Base-by-base conservation (phyloP, 2,113 vertebrate genomes). In the Bufo gargarizans region DNA sequence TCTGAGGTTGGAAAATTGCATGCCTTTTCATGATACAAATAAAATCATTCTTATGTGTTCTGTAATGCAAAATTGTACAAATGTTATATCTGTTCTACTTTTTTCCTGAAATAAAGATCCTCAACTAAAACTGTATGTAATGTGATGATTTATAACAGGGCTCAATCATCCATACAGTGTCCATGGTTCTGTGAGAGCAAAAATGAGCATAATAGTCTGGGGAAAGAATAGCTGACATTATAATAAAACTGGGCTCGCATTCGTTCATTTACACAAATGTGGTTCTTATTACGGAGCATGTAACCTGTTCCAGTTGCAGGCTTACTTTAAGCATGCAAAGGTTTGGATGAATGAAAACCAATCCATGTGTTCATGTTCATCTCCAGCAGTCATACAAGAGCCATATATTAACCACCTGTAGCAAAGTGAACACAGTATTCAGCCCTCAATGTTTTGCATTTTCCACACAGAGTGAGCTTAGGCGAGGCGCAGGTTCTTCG, bases 361-460 rank as follows among this genome's bases (percentile, higher is more conserved):
- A 89, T 4, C 4, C 50, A 71, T 80, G 74, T 81, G 86, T 79
- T 89, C 72, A 89, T 89, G 61, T 67, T 61, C 58, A 89, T 76
- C 88, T 92, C 22, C 0, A 85, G 91, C 81, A 1, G 92, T 89
- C 90, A 91, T 92, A 47, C 7, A 82, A 79, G 89, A 92, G 76
- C 2, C 45, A 90, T 92, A 94, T 93, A 93, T 91, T 90, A 94
- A 94, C 91, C 94, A 95, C 93, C 92, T 95, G 94, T 92, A 58
- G 91, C 90, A 91, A 95, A 94, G 94, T 93, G 91, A 94, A 91
- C 93, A 92, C 93, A 94, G 94, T 93, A 94, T 94, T 93, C 92
- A 89, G 91, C 92, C 88, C 10, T 9, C 90, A 4, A 91, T 82
- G 63, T 92, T 93, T 92, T 90, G 90, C 90, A 74, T 33, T 89